A percentile compares a stretch with the other conserved stretches of the same genome.
phyloP scores from a whole-genome alignment of 2,797 vertebrate genomes.

The Hoplostethus atlanticus region DNA sequence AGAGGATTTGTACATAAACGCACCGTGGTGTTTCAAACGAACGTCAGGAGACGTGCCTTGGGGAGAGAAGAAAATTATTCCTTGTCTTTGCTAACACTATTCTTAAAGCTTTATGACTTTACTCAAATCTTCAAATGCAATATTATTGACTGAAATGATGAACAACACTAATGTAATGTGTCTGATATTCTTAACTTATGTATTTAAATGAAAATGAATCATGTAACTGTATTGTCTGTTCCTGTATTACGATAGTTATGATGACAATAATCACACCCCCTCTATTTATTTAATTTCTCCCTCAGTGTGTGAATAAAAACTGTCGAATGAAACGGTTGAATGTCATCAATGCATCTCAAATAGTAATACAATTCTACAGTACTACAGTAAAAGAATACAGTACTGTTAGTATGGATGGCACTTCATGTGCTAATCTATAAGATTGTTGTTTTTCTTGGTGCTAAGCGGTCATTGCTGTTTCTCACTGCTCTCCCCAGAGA shows the following conservation, averaged over 20 bases:
- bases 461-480: too few relatives aligned
- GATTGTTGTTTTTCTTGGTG: too few relatives aligned
- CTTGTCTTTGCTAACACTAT: conserved; percentile 37
- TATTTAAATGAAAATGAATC: conserved; percentile 77
- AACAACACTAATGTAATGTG: conserved; percentile 48
- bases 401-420: too few relatives aligned
- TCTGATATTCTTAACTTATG: conserved; percentile 61
- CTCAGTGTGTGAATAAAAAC: conserved; percentile 73
- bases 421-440: too few relatives aligned
- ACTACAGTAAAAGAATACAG: too few relatives aligned
- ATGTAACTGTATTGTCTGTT: conserved; percentile 51
- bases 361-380: too few relatives aligned
- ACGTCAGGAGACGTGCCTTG: conserved; percentile 62
- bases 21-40: conserved; percentile 77
- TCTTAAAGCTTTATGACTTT: conserved; percentile 20
- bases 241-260: conserved; percentile 27
- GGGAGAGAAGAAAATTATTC: conserved; percentile 28
- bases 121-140: conserved; percentile 35
- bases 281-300: conserved; percentile 71
- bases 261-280: conserved; percentile 32
- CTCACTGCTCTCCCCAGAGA: too few relatives aligned
- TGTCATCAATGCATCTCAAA: not conserved
- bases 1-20: conserved; percentile 52
- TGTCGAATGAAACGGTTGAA: conserved; percentile 48
- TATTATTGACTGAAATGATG: conserved; percentile 37